Percentiles rank a stretch among this genome's conserved stretches.
phyloP scores from a whole-genome alignment of 1,140 invertebrate genomes.

The Saxidomus purpurata region DNA sequence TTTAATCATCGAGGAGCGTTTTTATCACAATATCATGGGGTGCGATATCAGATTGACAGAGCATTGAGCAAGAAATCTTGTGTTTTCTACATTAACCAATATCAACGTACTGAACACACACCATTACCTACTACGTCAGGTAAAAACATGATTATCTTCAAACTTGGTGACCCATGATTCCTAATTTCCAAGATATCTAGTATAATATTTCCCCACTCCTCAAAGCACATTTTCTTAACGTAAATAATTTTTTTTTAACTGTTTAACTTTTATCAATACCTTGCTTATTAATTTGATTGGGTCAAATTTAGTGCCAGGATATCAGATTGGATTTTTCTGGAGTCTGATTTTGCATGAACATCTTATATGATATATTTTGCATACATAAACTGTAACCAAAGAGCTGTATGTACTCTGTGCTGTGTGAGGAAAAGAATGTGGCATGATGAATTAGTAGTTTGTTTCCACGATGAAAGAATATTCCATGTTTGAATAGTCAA shows the following conservation, averaged over 20 bases:
- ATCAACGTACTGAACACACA: not conserved
- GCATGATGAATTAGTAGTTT: not conserved
- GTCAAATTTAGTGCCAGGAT: no score
- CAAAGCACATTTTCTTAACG: not conserved
- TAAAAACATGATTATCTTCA: not conserved
- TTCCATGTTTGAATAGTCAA: not conserved
- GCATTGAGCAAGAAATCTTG: not conserved
- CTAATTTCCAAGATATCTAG: not conserved
- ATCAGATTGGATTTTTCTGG: no score
- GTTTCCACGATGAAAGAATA: not conserved
- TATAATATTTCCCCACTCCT: not conserved
- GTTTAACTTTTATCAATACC: no score
- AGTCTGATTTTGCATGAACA: no score
- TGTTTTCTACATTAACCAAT: conserved; percentile 44
- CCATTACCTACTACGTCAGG: not conserved
- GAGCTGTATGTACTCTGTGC: no score
- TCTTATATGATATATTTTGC: no score
- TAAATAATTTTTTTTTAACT: not conserved
- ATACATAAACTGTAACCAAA: no score
- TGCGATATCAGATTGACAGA: not conserved
- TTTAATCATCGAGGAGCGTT: conserved; percentile 12
- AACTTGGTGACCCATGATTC: not conserved
- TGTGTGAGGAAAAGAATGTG: no score
- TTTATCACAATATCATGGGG: not conserved
- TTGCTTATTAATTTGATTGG: no score